Conservation (phyloP, 2,113 vertebrate genomes). For the Hippopotamus amphibius region DNA sequence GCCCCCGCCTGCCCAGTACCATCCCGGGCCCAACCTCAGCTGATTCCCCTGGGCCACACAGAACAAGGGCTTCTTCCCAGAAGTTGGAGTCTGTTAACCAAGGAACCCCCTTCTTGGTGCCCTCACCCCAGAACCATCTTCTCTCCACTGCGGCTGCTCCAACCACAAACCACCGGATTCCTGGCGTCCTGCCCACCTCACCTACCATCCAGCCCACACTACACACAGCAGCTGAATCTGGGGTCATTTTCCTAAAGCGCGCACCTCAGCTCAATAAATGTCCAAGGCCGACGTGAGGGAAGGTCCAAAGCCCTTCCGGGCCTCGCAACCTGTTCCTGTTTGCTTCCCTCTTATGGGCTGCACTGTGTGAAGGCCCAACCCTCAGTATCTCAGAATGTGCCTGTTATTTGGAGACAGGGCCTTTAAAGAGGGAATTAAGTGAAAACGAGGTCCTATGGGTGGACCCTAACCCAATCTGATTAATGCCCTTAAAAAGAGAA, state of each 20-base stretch:
- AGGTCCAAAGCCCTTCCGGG: background rate
- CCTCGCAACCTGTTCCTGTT: background rate
- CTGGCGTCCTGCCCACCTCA: background rate
- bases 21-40: background rate
- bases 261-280: background rate
- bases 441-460: background rate
- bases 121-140: background rate
- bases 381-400: background rate
- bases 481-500: background rate
- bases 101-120: background rate
- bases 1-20: background rate
- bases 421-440: background rate
- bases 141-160: background rate
- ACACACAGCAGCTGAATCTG: accelerated
- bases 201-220: background rate
- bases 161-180: background rate
- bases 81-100: background rate
- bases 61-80: background rate
- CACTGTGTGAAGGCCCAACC: background rate
- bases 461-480: background rate
- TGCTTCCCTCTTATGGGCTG: background rate
- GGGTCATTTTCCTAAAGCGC: background rate
- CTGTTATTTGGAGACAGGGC: background rate
- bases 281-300: accelerated
- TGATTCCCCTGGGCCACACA: background rate